Evolutionary conservation across 1,140 invertebrate species (phyloP).

Genomic region (Ceratina australensis): DNA sequence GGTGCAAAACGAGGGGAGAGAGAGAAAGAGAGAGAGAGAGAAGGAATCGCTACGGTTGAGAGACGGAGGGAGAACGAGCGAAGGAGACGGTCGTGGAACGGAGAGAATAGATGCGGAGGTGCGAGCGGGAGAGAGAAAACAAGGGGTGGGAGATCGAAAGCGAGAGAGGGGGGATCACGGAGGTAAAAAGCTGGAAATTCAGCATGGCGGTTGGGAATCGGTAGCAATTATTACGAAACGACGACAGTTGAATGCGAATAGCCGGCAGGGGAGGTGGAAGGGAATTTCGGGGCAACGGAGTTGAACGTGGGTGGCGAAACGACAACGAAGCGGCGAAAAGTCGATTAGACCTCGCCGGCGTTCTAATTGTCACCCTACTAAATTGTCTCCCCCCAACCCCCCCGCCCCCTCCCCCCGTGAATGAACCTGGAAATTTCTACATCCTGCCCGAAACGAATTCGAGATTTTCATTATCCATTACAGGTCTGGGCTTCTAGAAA

Average conservation of each 20-base stretch:
- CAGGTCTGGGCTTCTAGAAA: background rate
- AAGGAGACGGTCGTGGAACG: conserved; percentile 7
- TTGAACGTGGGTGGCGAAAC: conserved; percentile 46
- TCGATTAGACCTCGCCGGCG: conserved; percentile 22
- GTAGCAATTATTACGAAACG: conserved; percentile 76
- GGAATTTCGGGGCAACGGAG: conserved; percentile 46
- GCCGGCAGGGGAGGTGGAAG: background rate
- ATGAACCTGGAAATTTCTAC: background rate
- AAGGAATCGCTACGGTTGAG: background rate
- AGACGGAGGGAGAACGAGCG: conserved; percentile 4
- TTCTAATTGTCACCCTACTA: conserved; percentile 16
- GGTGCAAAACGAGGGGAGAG: background rate
- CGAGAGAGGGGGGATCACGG: conserved; percentile 48
- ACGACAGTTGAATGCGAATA: conserved; percentile 71
- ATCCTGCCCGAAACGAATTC: background rate
- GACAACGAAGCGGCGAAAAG: conserved; percentile 35
- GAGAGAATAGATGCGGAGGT: conserved; percentile 31
- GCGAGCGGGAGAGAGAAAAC: conserved; percentile 43
- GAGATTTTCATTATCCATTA: background rate
- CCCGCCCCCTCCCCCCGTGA: no score
- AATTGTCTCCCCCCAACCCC: no score
- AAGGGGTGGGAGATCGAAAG: conserved; percentile 27
- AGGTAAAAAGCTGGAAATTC: conserved; percentile 77
- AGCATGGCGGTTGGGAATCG: conserved; percentile 76
- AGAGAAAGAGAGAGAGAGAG: background rate